Evolutionary conservation across 2,888 invertebrate species (phyloP).

Genomic region (Eupithecia exiguata): DNA sequence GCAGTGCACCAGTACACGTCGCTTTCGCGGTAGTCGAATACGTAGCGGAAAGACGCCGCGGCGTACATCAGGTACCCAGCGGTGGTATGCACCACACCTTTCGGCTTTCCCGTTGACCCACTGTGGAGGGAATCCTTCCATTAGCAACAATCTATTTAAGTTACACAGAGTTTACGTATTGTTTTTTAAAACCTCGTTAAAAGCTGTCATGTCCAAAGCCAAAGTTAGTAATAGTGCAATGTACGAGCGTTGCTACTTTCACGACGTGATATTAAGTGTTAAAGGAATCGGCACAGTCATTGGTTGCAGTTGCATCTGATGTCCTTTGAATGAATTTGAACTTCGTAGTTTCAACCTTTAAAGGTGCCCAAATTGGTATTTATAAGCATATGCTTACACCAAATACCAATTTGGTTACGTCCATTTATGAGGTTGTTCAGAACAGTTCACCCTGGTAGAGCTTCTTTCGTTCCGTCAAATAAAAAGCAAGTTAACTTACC

Average conservation of each 20-base stretch:
- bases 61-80: constrained; percentile 98
- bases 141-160: constrained; percentile 43
- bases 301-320: not conserved
- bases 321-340: not conserved
- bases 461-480: not conserved
- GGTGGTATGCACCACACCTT: constrained; percentile 97
- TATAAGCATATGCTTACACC: too few relatives aligned
- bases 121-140: constrained; percentile 61
- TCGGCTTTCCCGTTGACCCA: constrained; percentile 98
- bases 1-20: constrained; percentile 98
- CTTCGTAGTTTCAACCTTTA: too few relatives aligned
- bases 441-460: not conserved
- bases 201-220: constrained; percentile 6
- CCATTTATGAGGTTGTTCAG: not conserved
- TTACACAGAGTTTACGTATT: not conserved
- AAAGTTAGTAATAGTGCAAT: constrained; percentile 3
- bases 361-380: too few relatives aligned
- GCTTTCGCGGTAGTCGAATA: constrained; percentile 94
- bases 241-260: not conserved
- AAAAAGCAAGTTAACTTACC: constrained; percentile 12
- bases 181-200: not conserved
- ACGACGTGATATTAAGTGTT: not conserved
- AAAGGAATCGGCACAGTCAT: not conserved
- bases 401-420: not conserved
- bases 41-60: constrained; percentile 96